These are phyloP conservation scores for Pagrus major DNA, from an alignment of 2,113 vertebrate species.

Conservation along the genomic window DNA sequence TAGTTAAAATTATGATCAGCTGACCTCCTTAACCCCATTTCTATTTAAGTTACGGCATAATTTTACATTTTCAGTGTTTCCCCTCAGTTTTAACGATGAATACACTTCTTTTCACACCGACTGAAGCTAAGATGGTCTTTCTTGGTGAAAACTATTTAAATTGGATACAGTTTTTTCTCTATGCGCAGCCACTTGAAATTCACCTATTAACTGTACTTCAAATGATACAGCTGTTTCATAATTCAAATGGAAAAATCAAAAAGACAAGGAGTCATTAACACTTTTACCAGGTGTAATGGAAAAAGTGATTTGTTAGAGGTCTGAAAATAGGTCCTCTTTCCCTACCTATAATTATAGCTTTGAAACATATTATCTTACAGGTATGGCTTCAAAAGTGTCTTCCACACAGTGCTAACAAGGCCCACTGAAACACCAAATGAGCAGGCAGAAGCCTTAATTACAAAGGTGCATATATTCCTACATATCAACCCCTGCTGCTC, in stretches of 20 bases:
- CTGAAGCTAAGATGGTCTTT: conserved; percentile 38
- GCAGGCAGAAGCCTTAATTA: conserved; percentile 80
- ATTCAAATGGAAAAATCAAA: conserved; percentile 84
- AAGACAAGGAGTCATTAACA: conserved; percentile 85
- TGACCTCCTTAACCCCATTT: conserved; percentile 17
- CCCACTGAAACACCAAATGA: conserved; percentile 69
- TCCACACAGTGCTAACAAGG: conserved; percentile 79
- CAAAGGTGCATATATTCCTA: conserved; percentile 77
- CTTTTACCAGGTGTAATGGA: conserved; percentile 84
- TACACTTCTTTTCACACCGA: conserved; percentile 32
- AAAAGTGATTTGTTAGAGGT: conserved; percentile 85
- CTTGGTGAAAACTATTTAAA: conserved; percentile 71
- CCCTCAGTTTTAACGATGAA: conserved; percentile 26
- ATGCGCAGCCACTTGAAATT: conserved; percentile 72
- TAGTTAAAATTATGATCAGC: conserved; percentile 19
- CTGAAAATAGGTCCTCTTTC: conserved; percentile 84
- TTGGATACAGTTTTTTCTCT: conserved; percentile 59
- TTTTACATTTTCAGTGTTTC: conserved; percentile 28
- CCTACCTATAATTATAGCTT: conserved; percentile 83
- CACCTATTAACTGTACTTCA: conserved; percentile 78
- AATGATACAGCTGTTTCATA: conserved; percentile 81
- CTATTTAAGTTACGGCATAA: conserved; percentile 20
- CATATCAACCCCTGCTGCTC: conserved; percentile 68
- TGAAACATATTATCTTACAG: conserved; percentile 84
- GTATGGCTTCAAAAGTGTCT: conserved; percentile 79